These are phyloP conservation scores for Tichodroma muraria DNA, from an alignment of 2,113 vertebrate species.

Conservation along the genomic window DNA sequence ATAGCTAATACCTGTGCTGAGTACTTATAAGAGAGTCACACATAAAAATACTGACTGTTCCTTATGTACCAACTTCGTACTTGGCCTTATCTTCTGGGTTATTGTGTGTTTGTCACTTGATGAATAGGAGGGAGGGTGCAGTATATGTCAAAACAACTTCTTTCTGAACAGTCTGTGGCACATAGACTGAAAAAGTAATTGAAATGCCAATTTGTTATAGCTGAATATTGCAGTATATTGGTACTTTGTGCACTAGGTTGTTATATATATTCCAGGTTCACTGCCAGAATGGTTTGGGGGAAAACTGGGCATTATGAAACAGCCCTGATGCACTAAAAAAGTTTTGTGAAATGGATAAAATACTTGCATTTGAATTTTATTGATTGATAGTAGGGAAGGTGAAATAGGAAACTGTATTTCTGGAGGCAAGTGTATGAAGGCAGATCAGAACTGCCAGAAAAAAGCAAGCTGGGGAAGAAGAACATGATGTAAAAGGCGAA, in stretches of 20 bases:
- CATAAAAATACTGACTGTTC: not conserved
- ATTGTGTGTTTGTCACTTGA: not conserved
- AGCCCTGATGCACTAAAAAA: not conserved
- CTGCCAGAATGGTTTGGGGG: not conserved
- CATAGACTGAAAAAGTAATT: not conserved
- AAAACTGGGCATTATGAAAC: not conserved
- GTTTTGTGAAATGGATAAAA: not conserved
- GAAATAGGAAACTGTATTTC: not conserved
- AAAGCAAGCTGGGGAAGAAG: not conserved
- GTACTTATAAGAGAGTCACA: not conserved
- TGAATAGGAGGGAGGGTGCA: not conserved
- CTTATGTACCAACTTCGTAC: not conserved
- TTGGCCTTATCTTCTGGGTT: not conserved
- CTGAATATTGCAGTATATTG: not conserved
- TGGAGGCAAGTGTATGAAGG: not conserved
- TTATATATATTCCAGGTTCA: not conserved
- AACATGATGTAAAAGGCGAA: not conserved
- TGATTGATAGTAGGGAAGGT: not conserved
- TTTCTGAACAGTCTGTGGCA: not conserved
- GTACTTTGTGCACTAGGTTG: not conserved
- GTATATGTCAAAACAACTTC: not conserved
- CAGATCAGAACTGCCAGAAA: not conserved
- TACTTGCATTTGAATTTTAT: not conserved
- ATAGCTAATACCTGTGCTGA: not conserved
- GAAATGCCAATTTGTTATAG: not conserved